These are phyloP conservation scores for Tetanocera ferruginea DNA, from an alignment of 2,888 invertebrate genomes.

Conservation along the genomic window DNA sequence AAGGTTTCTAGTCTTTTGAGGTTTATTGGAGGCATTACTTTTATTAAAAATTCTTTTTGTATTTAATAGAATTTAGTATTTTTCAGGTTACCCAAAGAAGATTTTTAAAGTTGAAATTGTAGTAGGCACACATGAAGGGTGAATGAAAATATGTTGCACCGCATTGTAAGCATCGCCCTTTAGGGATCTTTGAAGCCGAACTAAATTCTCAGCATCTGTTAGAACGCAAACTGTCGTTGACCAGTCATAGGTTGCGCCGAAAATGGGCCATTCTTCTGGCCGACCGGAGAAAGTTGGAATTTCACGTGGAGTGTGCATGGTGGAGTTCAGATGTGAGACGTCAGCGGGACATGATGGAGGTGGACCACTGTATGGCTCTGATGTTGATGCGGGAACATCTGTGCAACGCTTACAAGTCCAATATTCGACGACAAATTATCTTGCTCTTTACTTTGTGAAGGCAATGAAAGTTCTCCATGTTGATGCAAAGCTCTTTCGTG, in stretches of 20 bases:
- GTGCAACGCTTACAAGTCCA: too few species aligned
- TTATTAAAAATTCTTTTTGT: too few species aligned
- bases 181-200: conserved; percentile 33
- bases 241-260: conserved; percentile 42
- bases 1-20: conserved; percentile 43
- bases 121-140: conserved; percentile 38
- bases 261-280: conserved; percentile 2
- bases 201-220: conserved; percentile 41
- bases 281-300: neutral
- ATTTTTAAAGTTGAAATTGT: conserved; percentile 41
- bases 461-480: too few species aligned
- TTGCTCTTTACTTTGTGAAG: too few species aligned
- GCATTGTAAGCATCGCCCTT: conserved; percentile 28
- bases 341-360: too few species aligned
- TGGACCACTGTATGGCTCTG: too few species aligned
- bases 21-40: conserved; percentile 37
- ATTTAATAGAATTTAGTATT: conserved; percentile 40
- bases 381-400: too few species aligned
- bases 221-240: conserved; percentile 42
- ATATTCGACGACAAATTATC: too few species aligned
- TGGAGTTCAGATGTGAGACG: too few species aligned
- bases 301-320: neutral
- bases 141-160: conserved; percentile 32
- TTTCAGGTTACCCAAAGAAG: conserved; percentile 43
- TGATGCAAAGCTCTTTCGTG: too few species aligned